A percentile compares a stretch with the other conserved stretches of the same genome.
These are phyloP conservation scores for Sebastolobus alascanus DNA, from an alignment of 2,797 vertebrate species.

Conservation along the genomic window DNA sequence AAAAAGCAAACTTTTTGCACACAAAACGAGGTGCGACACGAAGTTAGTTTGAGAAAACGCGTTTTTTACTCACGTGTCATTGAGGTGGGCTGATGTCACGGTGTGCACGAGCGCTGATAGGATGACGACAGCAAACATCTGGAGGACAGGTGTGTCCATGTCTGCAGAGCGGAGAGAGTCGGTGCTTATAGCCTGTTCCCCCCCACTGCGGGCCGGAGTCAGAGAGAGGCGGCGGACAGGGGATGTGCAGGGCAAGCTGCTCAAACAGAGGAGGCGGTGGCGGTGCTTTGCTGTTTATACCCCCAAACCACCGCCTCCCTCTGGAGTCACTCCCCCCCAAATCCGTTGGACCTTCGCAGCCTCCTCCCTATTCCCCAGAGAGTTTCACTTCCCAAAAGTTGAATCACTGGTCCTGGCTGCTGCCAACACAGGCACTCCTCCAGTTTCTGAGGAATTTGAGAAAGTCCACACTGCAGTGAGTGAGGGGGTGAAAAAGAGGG, in stretches of 20 bases:
- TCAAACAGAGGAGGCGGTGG: constrained; percentile 13
- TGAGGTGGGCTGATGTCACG: constrained; percentile 46
- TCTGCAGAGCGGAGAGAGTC: constrained; percentile 24
- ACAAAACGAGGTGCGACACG: not conserved
- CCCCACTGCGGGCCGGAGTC: constrained; percentile 6
- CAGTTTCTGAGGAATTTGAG: constrained; percentile 9
- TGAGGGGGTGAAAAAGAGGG: not conserved
- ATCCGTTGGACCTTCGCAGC: constrained; percentile 59
- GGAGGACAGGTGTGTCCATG: constrained; percentile 74
- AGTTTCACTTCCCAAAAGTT: constrained; percentile 57
- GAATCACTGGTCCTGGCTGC: constrained; percentile 12
- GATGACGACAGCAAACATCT: constrained; percentile 29
- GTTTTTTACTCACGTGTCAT: constrained; percentile 72
- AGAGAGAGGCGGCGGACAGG: not conserved
- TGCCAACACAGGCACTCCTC: constrained; percentile 19
- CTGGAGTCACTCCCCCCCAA: constrained; percentile 63
- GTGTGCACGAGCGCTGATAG: constrained; percentile 43
- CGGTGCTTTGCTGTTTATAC: constrained; percentile 56
- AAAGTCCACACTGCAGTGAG: not conserved
- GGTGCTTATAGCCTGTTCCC: not conserved
- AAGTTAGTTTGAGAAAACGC: not conserved
- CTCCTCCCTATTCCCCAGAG: constrained; percentile 67
- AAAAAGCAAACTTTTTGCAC: constrained; percentile 7
- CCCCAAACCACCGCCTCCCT: constrained; percentile 40
- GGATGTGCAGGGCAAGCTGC: constrained; percentile 40